Evolutionary conservation across 2,797 vertebrate species (phyloP).

Genomic region (Fundulus diaphanus): DNA sequence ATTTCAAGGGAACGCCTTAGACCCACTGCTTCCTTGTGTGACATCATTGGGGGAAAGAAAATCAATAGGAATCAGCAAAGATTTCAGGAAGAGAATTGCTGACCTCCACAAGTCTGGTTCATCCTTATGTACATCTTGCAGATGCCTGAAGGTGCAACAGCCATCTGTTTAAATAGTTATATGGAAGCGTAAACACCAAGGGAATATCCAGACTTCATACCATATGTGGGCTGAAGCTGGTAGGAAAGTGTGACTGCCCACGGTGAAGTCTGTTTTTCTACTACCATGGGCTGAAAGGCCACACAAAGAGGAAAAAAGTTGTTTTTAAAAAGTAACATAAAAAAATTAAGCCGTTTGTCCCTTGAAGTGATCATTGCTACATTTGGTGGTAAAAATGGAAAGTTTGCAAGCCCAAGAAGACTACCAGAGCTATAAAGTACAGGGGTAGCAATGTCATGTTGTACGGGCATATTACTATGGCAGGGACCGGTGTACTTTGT

Average conservation of each 20-base stretch:
- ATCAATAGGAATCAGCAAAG: not conserved
- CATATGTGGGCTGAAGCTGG: not conserved
- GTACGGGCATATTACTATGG: too few relatives aligned
- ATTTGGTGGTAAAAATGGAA: not conserved
- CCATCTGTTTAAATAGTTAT: not conserved
- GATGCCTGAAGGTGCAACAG: not conserved
- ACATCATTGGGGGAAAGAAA: not conserved
- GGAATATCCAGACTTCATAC: not conserved
- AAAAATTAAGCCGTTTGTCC: not conserved
- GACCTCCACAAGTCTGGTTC: not conserved
- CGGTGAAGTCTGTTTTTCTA: not conserved
- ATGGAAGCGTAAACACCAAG: not conserved
- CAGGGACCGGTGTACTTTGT: not conserved
- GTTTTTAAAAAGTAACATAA: not conserved
- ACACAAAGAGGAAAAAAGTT: not conserved
- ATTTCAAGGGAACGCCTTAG: not conserved
- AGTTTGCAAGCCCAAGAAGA: not conserved
- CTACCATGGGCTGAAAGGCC: not conserved
- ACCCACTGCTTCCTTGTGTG: not conserved
- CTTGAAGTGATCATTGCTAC: not conserved
- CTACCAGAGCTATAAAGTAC: not conserved
- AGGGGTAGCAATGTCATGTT: not conserved
- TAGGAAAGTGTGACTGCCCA: not conserved
- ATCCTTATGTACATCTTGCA: not conserved
- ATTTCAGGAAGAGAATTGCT: not conserved